Evolutionary conservation across 2,888 invertebrate species (phyloP), one percentile per base, ranked within the genome.

Genomic region (Aleiodes testaceus): DNA sequence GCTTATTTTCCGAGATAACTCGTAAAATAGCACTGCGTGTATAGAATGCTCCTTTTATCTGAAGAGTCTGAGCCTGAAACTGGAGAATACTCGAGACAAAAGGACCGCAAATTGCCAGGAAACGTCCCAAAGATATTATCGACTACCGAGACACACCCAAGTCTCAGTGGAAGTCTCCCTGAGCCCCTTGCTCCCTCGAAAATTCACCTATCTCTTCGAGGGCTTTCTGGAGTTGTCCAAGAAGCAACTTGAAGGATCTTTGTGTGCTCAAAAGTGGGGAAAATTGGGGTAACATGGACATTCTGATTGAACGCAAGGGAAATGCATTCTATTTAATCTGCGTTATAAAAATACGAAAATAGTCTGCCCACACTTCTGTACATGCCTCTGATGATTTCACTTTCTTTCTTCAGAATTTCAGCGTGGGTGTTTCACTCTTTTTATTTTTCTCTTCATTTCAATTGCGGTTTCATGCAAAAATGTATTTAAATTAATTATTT

Each of bases 321-420:
- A n/a, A n/a, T n/a, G n/a, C n/a, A n/a, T n/a, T n/a, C n/a, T n/a
- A n/a, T n/a, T n/a, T n/a, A n/a, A n/a, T n/a, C n/a, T n/a, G n/a
- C n/a, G n/a, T n/a, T n/a, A n/a, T n/a, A n/a, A n/a, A 79, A 75
- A 82, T 59, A 59, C 59, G 18, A 59, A 36, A 59, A 59, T 59
- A 59, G 42, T 59, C 59, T 59, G 59, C 59, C 42, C 59, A 36
- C 59, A 59, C 59, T 82, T 80, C 80, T 77, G 80, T 80, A 82
- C 80, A 77, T 76, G 72, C 52, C 44, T 66, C 49, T 42, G 22
- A 26, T 47, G 61, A 50, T 67, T 72, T 76, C 81, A 66, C 63
- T 47, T 72, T 69, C 64, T 64, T 65, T 59, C 67, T 50, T 70
- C 69, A 20, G 66, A n/a, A 63, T 53, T 26, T 16, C 12, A 66